These are phyloP conservation scores for rabbit (Oryctolagus cuniculus) DNA, from an alignment of 2,113 vertebrate species.

Conservation along the genomic window mOryCun1.1 NC_091438.1:86615501-86616000, in stretches of 20 bases:
- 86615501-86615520: neutral
- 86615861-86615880: neutral
- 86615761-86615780: neutral
- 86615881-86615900: neutral
- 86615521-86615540: neutral
- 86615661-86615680: neutral
- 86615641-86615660: neutral
- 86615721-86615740: neutral
- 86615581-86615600: neutral
- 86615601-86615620: neutral
- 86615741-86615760: neutral
- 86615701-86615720: neutral
- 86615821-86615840: neutral
- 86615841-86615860: neutral
- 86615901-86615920: neutral
- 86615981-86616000: neutral
- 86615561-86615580: neutral
- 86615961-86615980: neutral
- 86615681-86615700: neutral
- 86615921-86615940: neutral
- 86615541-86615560: neutral
- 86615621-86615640: neutral
- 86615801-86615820: neutral
- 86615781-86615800: neutral
- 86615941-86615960: neutral